Conservation (phyloP, 2,888 invertebrate genomes). For the Trachelus iudaicus region DNA sequence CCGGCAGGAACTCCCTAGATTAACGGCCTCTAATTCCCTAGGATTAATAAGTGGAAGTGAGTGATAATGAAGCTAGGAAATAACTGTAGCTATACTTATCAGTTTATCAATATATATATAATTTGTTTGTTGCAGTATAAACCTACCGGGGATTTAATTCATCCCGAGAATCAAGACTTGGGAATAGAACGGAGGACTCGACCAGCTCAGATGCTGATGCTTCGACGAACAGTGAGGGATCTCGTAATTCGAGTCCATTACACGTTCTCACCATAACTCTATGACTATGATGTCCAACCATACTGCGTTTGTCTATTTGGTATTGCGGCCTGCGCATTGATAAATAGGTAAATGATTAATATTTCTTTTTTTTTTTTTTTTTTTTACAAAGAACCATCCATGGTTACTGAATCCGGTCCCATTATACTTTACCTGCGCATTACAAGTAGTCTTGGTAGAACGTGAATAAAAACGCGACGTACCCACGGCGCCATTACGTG, state of each 20-base stretch:
- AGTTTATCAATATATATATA: too few relatives aligned
- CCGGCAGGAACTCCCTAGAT: conserved; percentile 69
- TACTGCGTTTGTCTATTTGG: conserved; percentile 64
- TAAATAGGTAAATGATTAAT: not conserved
- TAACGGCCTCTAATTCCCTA: conserved; percentile 71
- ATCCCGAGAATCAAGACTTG: conserved; percentile 70
- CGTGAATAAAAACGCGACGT: conserved; percentile 94
- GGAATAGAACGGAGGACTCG: conserved; percentile 69
- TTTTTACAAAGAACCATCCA: too few relatives aligned
- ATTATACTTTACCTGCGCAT: conserved; percentile 78
- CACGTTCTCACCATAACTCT: conserved; percentile 82
- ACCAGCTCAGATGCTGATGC: conserved; percentile 64
- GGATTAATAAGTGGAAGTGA: conserved; percentile 16
- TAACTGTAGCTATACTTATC: too few relatives aligned
- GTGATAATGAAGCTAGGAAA: too few relatives aligned
- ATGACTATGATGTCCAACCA: conserved; percentile 61
- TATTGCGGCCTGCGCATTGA: conserved; percentile 67
- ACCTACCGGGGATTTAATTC: conserved; percentile 69
- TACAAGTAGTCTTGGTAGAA: conserved; percentile 91
- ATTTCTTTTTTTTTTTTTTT: too few relatives aligned
- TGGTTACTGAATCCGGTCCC: too few relatives aligned
- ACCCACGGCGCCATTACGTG: conserved; percentile 99
- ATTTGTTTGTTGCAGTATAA: not conserved
- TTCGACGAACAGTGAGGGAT: conserved; percentile 65
- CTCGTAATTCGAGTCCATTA: conserved; percentile 80